Evolutionary conservation across 1,140 invertebrate genomes (phyloP).

Genomic region (Drusus annulatus): DNA sequence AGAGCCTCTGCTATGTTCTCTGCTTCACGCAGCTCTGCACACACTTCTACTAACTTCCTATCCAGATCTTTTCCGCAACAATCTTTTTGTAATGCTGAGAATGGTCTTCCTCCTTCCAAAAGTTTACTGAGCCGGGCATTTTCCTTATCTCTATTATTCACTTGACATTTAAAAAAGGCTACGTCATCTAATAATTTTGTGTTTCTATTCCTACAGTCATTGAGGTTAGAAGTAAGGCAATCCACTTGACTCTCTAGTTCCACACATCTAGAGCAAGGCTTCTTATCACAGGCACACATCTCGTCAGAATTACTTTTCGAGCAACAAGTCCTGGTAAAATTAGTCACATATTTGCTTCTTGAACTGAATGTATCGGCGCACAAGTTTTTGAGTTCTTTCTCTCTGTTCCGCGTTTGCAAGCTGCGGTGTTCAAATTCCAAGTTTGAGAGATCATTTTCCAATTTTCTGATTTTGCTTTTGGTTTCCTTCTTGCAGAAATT

Average conservation of each 20-base stretch:
- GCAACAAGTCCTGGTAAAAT: constrained; percentile 60
- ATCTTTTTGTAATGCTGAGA: constrained; percentile 72
- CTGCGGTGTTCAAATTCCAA: constrained; percentile 65
- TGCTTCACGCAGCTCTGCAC: constrained; percentile 71
- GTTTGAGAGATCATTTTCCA: constrained; percentile 64
- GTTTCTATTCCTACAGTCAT: constrained; percentile 63
- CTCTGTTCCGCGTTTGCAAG: constrained; percentile 66
- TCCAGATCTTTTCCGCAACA: constrained; percentile 71
- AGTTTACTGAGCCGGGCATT: constrained; percentile 75
- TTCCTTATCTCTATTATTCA: constrained; percentile 75
- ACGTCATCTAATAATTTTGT: constrained; percentile 65
- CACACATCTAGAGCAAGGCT: constrained; percentile 54
- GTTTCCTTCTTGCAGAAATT: constrained; percentile 61
- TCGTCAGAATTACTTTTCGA: constrained; percentile 62
- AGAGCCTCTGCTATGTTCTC: constrained; percentile 41
- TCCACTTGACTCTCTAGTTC: constrained; percentile 31
- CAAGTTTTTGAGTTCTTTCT: constrained; percentile 66
- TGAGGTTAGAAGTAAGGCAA: constrained; percentile 57
- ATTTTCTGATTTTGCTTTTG: constrained; percentile 64
- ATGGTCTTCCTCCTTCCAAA: constrained; percentile 76
- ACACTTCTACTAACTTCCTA: constrained; percentile 62
- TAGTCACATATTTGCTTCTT: constrained; percentile 61
- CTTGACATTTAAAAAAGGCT: constrained; percentile 64
- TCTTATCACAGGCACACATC: constrained; percentile 60
- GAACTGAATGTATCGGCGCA: constrained; percentile 68